Conservation (phyloP, 2,797 vertebrate species). For the Tenualosa thibaudeaui region DNA sequence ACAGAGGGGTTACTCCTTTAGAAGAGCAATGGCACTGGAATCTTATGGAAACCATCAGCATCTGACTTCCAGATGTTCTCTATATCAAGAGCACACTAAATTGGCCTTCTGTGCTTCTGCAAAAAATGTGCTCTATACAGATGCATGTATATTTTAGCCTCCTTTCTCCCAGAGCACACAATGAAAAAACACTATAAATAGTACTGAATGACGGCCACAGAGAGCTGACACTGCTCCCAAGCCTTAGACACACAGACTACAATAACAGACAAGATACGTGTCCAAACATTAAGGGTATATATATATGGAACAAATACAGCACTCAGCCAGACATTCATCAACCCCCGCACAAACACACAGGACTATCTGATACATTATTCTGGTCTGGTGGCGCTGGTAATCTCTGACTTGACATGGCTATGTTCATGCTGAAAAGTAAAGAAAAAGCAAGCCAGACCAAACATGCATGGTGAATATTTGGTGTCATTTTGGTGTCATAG, state of each 20-base stretch:
- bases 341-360: not conserved
- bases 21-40: slow-evolving; percentile 15
- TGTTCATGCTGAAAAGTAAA: not conserved
- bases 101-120: slow-evolving; percentile 55
- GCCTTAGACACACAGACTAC: not conserved
- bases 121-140: not conserved
- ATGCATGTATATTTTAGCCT: not conserved
- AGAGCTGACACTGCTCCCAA: not conserved
- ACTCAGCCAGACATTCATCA: not conserved
- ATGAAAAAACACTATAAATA: not conserved
- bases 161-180: not conserved
- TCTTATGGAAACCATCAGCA: slow-evolving; percentile 51
- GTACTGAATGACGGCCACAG: not conserved
- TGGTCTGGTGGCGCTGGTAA: not conserved
- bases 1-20: slow-evolving; percentile 18
- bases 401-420: not conserved
- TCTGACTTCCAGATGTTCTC: slow-evolving; percentile 72
- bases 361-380: not conserved
- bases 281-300: not conserved
- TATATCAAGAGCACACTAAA: slow-evolving; percentile 1
- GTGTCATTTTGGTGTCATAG: not conserved
- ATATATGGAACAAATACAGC: not conserved
- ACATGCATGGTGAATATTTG: not conserved
- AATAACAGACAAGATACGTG: not conserved
- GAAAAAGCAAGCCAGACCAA: slow-evolving; percentile 1